Percentiles rank a stretch among this genome's conserved stretches.
phyloP scores from a whole-genome alignment of 2,113 vertebrate species.

The Myrmecobius fasciatus region DNA sequence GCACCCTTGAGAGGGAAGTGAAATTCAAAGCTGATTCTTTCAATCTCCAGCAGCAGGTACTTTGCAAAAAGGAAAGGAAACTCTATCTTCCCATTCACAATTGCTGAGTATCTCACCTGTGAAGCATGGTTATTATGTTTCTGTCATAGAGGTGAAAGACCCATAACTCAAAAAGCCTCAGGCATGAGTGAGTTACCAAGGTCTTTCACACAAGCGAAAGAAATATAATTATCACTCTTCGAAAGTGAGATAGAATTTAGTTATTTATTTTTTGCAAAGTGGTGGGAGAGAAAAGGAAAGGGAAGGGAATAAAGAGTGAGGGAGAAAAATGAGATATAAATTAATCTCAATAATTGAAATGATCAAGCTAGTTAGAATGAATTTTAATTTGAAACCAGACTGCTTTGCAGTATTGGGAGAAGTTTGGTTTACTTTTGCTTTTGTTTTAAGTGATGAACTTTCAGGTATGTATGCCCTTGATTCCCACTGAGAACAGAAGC shows the following conservation, averaged over 20 bases:
- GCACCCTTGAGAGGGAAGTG: conserved; percentile 29
- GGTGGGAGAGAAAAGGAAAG: conserved; percentile 42
- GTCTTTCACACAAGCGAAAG: conserved; percentile 73
- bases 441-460: conserved; percentile 52
- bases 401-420: conserved; percentile 42
- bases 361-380: conserved; percentile 61
- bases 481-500: background rate
- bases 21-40: conserved; percentile 13
- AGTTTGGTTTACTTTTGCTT: conserved; percentile 65
- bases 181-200: conserved; percentile 74
- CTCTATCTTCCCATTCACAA: conserved; percentile 11
- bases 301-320: conserved; percentile 46
- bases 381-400: conserved; percentile 59
- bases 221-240: conserved; percentile 81
- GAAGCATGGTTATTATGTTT: conserved; percentile 76
- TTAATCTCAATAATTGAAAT: conserved; percentile 62
- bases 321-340: conserved; percentile 68
- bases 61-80: conserved; percentile 52
- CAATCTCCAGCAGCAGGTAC: background rate
- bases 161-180: conserved; percentile 73
- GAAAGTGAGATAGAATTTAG: conserved; percentile 72
- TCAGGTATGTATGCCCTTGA: conserved; percentile 38
- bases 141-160: conserved; percentile 76
- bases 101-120: conserved; percentile 51
- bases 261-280: conserved; percentile 71